These are phyloP conservation scores for Sinocyclocheilus grahami DNA, from an alignment of 2,113 vertebrate genomes.

Conservation along the genomic window DNA sequence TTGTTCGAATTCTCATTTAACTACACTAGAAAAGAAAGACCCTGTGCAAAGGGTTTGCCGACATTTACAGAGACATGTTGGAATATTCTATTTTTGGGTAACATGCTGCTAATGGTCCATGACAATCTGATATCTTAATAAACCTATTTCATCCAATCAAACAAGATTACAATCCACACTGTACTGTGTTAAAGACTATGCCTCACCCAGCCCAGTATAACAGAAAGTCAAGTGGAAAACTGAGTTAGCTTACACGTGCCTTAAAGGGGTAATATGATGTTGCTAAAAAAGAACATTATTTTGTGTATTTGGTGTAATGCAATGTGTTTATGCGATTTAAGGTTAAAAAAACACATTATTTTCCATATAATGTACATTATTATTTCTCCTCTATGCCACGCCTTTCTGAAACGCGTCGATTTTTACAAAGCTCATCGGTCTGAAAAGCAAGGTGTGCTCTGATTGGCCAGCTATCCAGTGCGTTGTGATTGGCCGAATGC, in stretches of 20 bases:
- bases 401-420: too few species aligned
- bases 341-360: too few species aligned
- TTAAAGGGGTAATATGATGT: too few species aligned
- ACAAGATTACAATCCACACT: neutral
- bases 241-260: neutral
- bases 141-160: neutral
- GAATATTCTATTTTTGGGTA: neutral
- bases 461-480: too few species aligned
- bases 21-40: constrained; percentile 13
- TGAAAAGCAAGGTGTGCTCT: too few species aligned
- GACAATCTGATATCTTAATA: neutral
- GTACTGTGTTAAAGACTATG: neutral
- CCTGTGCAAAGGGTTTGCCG: neutral
- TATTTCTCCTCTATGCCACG: too few species aligned
- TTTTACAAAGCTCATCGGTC: too few species aligned
- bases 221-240: constrained; percentile 3
- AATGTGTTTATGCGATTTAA: too few species aligned
- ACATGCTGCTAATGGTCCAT: neutral
- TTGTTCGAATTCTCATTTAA: constrained; percentile 15
- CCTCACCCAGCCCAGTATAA: neutral
- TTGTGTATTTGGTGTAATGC: too few species aligned
- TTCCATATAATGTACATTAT: too few species aligned
- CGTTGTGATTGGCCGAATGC: too few species aligned
- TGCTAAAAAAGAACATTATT: too few species aligned
- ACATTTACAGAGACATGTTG: constrained; percentile 19